A percentile compares a stretch with the other conserved stretches of the same genome.
These are phyloP conservation scores for Excalfactoria chinensis DNA, from an alignment of 2,113 vertebrate genomes.

Conservation along the genomic window DNA sequence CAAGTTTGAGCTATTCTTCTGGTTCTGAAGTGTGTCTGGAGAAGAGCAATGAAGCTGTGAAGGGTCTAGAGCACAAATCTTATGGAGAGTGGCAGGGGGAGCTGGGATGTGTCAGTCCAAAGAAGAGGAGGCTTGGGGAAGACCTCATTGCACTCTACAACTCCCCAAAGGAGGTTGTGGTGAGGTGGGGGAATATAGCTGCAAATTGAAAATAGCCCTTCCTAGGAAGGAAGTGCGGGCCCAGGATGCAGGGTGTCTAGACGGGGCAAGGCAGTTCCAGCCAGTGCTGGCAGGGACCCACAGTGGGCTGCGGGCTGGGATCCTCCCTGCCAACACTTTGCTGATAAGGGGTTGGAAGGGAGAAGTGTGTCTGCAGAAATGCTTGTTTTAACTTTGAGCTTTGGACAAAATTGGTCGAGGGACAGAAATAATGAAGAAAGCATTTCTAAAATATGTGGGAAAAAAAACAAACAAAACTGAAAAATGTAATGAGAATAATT, in stretches of 20 bases:
- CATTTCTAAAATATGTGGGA: background rate
- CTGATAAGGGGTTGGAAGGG: slow-evolving; percentile 56
- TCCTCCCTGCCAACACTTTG: background rate
- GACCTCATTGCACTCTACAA: too few species aligned
- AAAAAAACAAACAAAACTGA: background rate
- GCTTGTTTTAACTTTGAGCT: background rate
- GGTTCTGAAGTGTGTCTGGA: too few species aligned
- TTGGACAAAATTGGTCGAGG: background rate
- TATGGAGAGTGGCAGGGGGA: too few species aligned
- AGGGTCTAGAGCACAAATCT: too few species aligned
- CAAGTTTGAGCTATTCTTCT: background rate
- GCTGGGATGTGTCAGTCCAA: too few species aligned
- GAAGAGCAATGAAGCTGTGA: too few species aligned
- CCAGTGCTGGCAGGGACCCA: background rate
- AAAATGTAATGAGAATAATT: background rate
- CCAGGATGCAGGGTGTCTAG: slow-evolving; percentile 42
- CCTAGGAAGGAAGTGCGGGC: slow-evolving; percentile 25
- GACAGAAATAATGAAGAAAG: background rate
- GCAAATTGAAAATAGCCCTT: background rate
- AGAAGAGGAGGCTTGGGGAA: too few species aligned
- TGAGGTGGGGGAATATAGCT: background rate
- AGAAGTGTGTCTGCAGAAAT: slow-evolving; percentile 22
- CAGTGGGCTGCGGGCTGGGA: background rate
- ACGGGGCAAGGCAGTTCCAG: slow-evolving; percentile 37
- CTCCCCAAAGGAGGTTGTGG: too few species aligned